phyloP scores from a whole-genome alignment of 2,797 vertebrate species.

The Sebastes trivittatus region DNA sequence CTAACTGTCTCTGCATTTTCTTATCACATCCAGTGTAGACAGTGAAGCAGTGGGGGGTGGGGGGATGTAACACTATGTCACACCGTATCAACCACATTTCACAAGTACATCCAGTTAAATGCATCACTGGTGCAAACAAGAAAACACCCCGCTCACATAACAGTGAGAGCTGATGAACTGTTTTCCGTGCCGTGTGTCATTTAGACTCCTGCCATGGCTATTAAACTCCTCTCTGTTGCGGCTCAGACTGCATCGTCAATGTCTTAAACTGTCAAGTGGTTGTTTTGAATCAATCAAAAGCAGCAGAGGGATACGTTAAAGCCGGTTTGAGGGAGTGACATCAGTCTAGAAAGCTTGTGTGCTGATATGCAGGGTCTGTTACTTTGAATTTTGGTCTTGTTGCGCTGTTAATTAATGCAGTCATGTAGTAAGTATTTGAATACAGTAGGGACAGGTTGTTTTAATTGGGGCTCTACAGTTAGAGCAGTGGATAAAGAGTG shows the following conservation, averaged over 20 bases:
- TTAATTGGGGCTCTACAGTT: slow-evolving; percentile 2
- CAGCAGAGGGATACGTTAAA: neutral
- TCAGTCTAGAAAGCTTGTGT: neutral
- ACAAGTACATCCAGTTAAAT: slow-evolving; percentile 28
- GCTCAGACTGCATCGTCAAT: neutral
- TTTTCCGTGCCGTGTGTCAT: neutral
- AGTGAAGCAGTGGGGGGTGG: neutral
- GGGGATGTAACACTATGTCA: slow-evolving; percentile 14
- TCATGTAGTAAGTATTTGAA: neutral
- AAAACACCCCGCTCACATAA: slow-evolving; percentile 2
- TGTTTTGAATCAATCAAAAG: slow-evolving; percentile 1
- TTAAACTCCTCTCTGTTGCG: neutral
- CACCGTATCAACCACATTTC: slow-evolving; percentile 20
- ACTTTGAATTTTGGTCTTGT: neutral
- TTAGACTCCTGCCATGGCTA: neutral
- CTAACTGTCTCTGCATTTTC: slow-evolving; percentile 56
- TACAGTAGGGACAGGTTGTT: neutral
- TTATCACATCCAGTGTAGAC: slow-evolving; percentile 39
- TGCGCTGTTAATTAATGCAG: neutral
- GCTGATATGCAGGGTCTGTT: neutral
- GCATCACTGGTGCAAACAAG: slow-evolving; percentile 26
- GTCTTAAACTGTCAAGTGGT: neutral
- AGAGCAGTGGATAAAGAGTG: neutral
- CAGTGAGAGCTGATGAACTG: slow-evolving; percentile 3
- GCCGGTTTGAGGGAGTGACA: neutral